Conservation (phyloP, 2,113 vertebrate genomes). For the Erythrolamprus reginae region DNA sequence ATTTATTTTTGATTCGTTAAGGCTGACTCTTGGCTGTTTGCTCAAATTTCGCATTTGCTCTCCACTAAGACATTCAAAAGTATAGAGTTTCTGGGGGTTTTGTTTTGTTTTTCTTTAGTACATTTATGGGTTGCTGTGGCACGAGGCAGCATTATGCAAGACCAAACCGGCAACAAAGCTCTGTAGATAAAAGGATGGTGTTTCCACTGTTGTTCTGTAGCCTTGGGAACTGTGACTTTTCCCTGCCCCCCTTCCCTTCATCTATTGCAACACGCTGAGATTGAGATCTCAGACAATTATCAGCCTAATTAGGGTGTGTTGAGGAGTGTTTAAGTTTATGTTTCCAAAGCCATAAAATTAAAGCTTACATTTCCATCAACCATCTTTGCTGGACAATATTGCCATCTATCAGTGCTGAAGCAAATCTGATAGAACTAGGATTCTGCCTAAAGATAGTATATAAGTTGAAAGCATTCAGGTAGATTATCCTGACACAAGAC, state of each 20-base stretch:
- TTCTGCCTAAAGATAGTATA: not conserved
- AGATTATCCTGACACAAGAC: not conserved
- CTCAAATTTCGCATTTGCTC: not conserved
- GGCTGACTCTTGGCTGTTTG: not conserved
- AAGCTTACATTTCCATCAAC: not conserved
- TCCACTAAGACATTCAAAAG: not conserved
- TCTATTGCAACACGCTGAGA: not conserved
- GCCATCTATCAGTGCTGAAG: not conserved
- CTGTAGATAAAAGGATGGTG: not conserved
- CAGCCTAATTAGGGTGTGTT: not conserved
- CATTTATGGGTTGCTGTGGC: not conserved
- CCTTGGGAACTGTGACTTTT: not conserved
- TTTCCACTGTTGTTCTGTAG: not conserved
- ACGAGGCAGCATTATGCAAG: not conserved
- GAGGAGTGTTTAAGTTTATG: not conserved
- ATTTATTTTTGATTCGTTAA: not conserved
- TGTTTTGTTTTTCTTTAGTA: not conserved
- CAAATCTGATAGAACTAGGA: not conserved
- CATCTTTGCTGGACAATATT: not conserved
- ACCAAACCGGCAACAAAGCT: not conserved
- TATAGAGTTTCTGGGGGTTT: not conserved
- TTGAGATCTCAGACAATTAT: not conserved
- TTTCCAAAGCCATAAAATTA: slow-evolving; percentile 1
- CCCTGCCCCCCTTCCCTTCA: not conserved
- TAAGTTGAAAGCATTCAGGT: no score